phyloP scores from a whole-genome alignment of 2,888 invertebrate genomes.

The Tiliacea citrago region DNA sequence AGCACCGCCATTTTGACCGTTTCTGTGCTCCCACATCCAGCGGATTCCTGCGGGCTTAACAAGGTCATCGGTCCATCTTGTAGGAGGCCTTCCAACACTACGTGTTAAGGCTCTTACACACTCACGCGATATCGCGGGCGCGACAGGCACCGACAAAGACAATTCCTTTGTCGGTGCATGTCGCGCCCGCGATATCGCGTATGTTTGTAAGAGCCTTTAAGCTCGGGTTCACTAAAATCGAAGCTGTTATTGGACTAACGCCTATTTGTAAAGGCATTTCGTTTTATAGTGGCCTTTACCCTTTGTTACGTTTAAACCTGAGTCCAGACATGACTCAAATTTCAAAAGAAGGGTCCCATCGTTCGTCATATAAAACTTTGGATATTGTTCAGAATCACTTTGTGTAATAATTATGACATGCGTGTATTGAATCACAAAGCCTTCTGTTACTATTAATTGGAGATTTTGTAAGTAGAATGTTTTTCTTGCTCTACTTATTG shows the following conservation, averaged over 20 bases:
- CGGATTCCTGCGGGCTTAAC: too few relatives aligned
- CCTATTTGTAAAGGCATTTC: neutral
- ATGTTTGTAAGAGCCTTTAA: too few relatives aligned
- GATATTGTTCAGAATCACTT: slow-evolving; percentile 30
- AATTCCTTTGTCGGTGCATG: too few relatives aligned
- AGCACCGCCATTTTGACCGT: too few relatives aligned
- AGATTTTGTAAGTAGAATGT: neutral
- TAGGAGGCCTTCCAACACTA: too few relatives aligned
- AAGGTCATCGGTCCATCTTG: too few relatives aligned
- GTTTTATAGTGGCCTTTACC: neutral
- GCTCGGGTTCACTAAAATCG: neutral
- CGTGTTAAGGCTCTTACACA: too few relatives aligned
- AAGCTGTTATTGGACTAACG: neutral
- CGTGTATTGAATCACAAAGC: slow-evolving; percentile 23
- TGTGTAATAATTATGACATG: slow-evolving; percentile 41
- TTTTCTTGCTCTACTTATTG: neutral
- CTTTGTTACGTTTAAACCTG: slow-evolving; percentile 24
- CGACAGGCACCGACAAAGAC: too few relatives aligned
- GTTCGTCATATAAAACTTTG: slow-evolving; percentile 44
- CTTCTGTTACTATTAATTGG: neutral
- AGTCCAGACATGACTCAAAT: slow-evolving; percentile 20
- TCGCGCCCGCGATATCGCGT: too few relatives aligned
- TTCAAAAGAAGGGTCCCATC: slow-evolving; percentile 42
- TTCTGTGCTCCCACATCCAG: too few relatives aligned
- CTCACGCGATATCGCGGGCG: too few relatives aligned